Base-by-base conservation (phyloP, 1,140 invertebrate species). In the Apolygus lucorum region DNA sequence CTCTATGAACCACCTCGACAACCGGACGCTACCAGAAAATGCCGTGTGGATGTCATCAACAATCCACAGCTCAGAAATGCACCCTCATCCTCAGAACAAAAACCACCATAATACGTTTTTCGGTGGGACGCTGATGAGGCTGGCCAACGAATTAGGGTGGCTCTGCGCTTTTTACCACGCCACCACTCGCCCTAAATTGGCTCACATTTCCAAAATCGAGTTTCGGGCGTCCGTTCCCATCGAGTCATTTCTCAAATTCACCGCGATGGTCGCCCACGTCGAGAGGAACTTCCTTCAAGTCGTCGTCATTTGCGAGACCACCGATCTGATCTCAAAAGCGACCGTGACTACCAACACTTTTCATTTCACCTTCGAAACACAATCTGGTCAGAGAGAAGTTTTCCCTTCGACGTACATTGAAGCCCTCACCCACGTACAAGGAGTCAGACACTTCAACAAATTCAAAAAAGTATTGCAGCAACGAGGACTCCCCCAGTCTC, bases 71-170 rank as follows among this genome's bases (percentile, higher is more conserved):
- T 89, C 85, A 73, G 77, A 87, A 2, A 79, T 87, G 24, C 84
- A 88, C 70, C 88, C 87, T 72, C 87, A 88, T 76, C 88, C 88
- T 8, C 13, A 66, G 81, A 79, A 89, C 77, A 78, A 89, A 65
- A 93, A 93, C 79, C 79, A 90, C 63, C 90, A 91, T 74, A 89
- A 90, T 76, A 90, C 89, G 74, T 87, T 93, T 52, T 93, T 93
- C 80, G 91, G 90, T 69, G 90, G 90, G 0, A 92, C 87, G 77
- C 80, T 93, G 17, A 92, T 93, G 89, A 79, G 90, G 66, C 82
- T 86, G 70, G 90, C 90, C 2, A 81, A 85, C 62, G 91, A 93
- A 81, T 78, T 91, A 21, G 88, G 86, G 29, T 90, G 85, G 84
- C 82, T 86, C 13, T 84, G 85, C 71, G 85, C 84, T 0, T 85